Conservation (phyloP, 1,140 invertebrate species). For the Dinothrombium tinctorium region DNA sequence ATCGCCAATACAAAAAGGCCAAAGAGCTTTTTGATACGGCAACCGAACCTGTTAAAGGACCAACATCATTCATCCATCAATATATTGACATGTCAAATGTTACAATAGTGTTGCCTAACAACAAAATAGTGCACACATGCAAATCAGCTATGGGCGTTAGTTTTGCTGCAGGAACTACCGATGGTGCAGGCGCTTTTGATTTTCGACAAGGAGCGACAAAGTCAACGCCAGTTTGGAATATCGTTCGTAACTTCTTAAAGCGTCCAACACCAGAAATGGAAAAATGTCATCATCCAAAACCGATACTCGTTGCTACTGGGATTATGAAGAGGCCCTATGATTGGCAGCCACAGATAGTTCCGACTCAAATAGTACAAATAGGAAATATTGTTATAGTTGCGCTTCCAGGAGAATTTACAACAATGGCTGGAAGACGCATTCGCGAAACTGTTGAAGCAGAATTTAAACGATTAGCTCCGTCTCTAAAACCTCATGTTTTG, state of each 20-base stretch:
- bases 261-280: slow-evolving; percentile 17
- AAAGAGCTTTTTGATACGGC: slow-evolving; percentile 31
- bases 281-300: slow-evolving; percentile 35
- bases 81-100: slow-evolving; percentile 53
- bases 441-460: neutral
- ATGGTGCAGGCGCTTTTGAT: slow-evolving; percentile 67
- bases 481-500: no score
- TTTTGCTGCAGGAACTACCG: slow-evolving; percentile 78
- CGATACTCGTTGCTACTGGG: slow-evolving; percentile 62
- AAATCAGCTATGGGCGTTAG: slow-evolving; percentile 23
- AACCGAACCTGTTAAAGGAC: slow-evolving; percentile 32
- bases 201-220: slow-evolving; percentile 30
- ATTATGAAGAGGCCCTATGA: slow-evolving; percentile 48
- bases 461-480: no score
- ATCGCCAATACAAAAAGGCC: slow-evolving; percentile 44
- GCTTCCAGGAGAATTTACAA: slow-evolving; percentile 73
- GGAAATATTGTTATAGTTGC: slow-evolving; percentile 43
- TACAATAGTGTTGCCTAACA: slow-evolving; percentile 3
- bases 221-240: slow-evolving; percentile 7
- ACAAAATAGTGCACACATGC: slow-evolving; percentile 19
- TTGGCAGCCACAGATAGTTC: slow-evolving; percentile 70
- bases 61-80: slow-evolving; percentile 46
- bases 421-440: slow-evolving; percentile 61
- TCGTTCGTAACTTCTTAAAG: slow-evolving; percentile 18
- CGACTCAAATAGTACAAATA: slow-evolving; percentile 47